A percentile compares a stretch with the other conserved stretches of the same genome.
Evolutionary conservation across 2,113 vertebrate genomes (phyloP).

Genomic region (Amazona vittata): DNA sequence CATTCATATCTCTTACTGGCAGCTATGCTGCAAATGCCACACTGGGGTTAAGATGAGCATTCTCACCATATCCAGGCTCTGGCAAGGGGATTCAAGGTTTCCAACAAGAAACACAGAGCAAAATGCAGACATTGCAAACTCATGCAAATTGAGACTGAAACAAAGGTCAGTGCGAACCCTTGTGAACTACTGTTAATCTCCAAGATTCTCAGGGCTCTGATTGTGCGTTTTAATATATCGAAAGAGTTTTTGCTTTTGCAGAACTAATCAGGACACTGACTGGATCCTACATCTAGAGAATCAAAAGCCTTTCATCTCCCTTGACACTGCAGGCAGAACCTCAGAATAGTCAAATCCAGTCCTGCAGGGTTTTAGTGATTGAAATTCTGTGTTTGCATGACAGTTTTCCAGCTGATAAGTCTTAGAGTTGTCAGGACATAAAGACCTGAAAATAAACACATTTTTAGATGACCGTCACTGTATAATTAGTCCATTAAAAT

Average conservation of each 20-base stretch:
- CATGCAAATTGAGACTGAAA: conserved; percentile 53
- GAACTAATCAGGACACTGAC: neutral
- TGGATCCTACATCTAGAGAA: neutral
- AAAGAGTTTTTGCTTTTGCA: conserved; percentile 14
- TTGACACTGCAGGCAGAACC: neutral
- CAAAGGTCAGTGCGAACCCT: conserved; percentile 51
- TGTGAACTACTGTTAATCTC: conserved; percentile 53
- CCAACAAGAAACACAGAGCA: conserved; percentile 12
- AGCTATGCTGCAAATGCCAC: neutral
- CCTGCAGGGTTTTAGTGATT: conserved; percentile 54
- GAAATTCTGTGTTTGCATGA: conserved; percentile 67
- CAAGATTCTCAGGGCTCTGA: conserved; percentile 25
- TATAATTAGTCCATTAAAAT: conserved; percentile 75
- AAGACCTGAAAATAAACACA: conserved; percentile 60
- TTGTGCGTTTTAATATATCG: conserved; percentile 36
- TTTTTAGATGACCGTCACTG: conserved; percentile 73
- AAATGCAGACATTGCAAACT: conserved; percentile 49
- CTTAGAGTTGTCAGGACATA: conserved; percentile 69
- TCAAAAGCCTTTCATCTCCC: neutral
- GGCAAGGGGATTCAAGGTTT: conserved; percentile 51
- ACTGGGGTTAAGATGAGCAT: neutral
- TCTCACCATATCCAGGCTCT: neutral
- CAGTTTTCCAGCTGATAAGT: conserved; percentile 72
- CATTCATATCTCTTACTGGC: neutral
- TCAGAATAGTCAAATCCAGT: conserved; percentile 7